phyloP scores from a whole-genome alignment of 2,113 vertebrate species.

The Lepisosteus osseus region DNA sequence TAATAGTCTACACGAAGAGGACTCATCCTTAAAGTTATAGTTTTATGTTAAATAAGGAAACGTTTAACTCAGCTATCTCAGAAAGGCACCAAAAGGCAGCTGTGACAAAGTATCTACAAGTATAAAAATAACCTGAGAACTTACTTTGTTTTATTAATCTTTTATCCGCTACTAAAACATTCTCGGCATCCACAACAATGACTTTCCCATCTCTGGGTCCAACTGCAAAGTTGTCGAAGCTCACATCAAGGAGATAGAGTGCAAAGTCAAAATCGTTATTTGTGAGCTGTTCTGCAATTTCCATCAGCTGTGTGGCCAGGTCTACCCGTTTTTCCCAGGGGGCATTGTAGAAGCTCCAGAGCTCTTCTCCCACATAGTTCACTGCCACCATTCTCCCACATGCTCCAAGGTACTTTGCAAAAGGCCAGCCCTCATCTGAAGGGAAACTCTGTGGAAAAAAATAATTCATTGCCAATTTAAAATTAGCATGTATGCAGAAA shows the following conservation, averaged over 20 bases:
- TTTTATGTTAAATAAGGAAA: too few relatives aligned
- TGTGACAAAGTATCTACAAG: too few relatives aligned
- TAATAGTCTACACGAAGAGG: too few relatives aligned
- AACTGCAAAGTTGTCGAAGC: slow-evolving; percentile 97
- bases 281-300: slow-evolving; percentile 97
- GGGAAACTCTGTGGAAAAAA: slow-evolving; percentile 82
- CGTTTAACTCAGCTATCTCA: too few relatives aligned
- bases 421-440: slow-evolving; percentile 96
- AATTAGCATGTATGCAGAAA: not conserved
- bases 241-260: slow-evolving; percentile 98
- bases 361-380: slow-evolving; percentile 95
- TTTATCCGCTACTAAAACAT: slow-evolving; percentile 96
- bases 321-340: slow-evolving; percentile 95
- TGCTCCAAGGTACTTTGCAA: slow-evolving; percentile 94
- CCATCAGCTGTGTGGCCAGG: slow-evolving; percentile 92
- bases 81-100: too few relatives aligned
- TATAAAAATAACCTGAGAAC: slow-evolving; percentile 34
- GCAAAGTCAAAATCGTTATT: slow-evolving; percentile 99
- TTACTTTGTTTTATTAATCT: slow-evolving; percentile 95
- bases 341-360: slow-evolving; percentile 95
- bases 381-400: slow-evolving; percentile 96
- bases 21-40: too few relatives aligned
- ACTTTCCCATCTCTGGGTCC: slow-evolving; percentile 94
- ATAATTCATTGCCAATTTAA: not conserved
- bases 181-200: slow-evolving; percentile 97